Conservation (phyloP, 1,140 invertebrate species). For the Listronotus oregonensis region DNA sequence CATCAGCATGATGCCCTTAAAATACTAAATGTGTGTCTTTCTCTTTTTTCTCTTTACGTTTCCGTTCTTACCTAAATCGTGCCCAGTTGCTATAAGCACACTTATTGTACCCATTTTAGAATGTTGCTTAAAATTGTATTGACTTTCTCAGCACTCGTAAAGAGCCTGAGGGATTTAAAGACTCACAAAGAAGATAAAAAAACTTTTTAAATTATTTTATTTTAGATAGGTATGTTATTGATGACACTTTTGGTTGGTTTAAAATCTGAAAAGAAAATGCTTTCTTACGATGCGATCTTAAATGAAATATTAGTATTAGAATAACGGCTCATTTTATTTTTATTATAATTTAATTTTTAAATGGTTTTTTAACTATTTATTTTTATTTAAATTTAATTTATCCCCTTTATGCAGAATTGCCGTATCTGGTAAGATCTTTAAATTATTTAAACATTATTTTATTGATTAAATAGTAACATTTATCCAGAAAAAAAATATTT, state of each 20-base stretch:
- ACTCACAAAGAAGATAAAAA: background rate
- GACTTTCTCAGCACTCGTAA: background rate
- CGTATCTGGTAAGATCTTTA: too few species aligned
- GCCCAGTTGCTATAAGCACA: too few species aligned
- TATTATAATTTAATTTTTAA: too few species aligned
- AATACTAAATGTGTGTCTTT: background rate
- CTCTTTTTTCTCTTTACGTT: background rate
- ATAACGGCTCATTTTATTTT: background rate
- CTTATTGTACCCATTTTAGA: background rate
- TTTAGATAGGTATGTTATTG: slow-evolving; percentile 5
- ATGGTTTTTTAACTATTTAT: too few species aligned
- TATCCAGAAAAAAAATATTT: too few species aligned
- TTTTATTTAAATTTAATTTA: too few species aligned
- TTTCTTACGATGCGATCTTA: slow-evolving; percentile 2
- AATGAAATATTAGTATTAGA: background rate
- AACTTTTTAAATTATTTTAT: slow-evolving; percentile 6
- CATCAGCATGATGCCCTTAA: background rate
- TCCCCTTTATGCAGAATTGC: too few species aligned
- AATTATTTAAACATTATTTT: too few species aligned
- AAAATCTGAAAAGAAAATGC: background rate
- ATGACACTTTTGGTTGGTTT: slow-evolving; percentile 7
- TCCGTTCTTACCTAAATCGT: too few species aligned
- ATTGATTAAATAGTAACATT: too few species aligned
- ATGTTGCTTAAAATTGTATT: background rate
- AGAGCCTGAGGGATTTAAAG: background rate